Conservation (phyloP, 2,888 invertebrate species). For the Plemyria rubiginata region DNA sequence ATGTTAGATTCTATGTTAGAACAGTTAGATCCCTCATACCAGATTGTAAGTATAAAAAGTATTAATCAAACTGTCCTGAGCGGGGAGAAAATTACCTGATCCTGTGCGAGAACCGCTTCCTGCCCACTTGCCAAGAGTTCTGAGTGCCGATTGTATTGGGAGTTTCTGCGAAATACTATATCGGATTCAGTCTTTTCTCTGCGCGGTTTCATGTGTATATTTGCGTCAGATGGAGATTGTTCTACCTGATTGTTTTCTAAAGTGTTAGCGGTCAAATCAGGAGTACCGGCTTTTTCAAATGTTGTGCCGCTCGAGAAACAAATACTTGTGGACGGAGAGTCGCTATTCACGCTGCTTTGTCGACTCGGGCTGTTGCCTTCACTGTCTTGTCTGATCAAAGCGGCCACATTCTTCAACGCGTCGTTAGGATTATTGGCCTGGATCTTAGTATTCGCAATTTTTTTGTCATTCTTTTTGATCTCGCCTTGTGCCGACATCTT, state of each 20-base stretch:
- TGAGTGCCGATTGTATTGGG: constrained; percentile 75
- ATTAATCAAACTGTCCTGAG: constrained; percentile 79
- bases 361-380: constrained; percentile 68
- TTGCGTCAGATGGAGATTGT: constrained; percentile 57
- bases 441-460: constrained; percentile 58
- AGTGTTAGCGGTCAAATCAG: constrained; percentile 70
- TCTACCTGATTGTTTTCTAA: constrained; percentile 58
- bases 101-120: constrained; percentile 84
- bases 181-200: constrained; percentile 96
- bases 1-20: constrained; percentile 74
- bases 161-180: constrained; percentile 89
- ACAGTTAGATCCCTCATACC: constrained; percentile 75
- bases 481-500: constrained; percentile 76
- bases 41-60: constrained; percentile 68
- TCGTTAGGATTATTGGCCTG: constrained; percentile 70
- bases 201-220: constrained; percentile 86
- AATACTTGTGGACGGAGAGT: constrained; percentile 76
- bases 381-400: constrained; percentile 73
- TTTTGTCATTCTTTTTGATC: constrained; percentile 66
- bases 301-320: constrained; percentile 67
- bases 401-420: constrained; percentile 75
- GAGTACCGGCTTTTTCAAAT: constrained; percentile 69
- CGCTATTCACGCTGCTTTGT: constrained; percentile 74
- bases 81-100: constrained; percentile 80
- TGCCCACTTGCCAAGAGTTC: constrained; percentile 78